phyloP scores from a whole-genome alignment of 2,113 vertebrate species.

The Stigmatopora nigra region DNA sequence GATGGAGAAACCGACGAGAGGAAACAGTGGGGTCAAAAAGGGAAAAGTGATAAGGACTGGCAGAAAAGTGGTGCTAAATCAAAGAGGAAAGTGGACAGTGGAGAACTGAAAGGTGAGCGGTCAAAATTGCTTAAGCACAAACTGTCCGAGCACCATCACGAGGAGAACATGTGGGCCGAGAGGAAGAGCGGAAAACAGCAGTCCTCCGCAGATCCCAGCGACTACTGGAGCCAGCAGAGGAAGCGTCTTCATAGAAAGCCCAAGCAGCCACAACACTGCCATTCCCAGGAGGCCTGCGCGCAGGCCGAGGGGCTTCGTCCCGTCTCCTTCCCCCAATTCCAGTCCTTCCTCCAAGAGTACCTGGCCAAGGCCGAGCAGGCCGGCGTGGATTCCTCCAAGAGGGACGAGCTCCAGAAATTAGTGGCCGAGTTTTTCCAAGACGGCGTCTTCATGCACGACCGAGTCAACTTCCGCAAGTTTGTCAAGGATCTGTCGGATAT shows the following conservation, averaged over 20 bases:
- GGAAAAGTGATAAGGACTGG: slow-evolving; percentile 8
- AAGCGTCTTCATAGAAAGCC: slow-evolving; percentile 56
- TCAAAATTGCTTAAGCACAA: slow-evolving; percentile 15
- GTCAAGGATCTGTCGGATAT: slow-evolving; percentile 81
- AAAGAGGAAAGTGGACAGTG: slow-evolving; percentile 6
- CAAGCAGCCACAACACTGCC: slow-evolving; percentile 63
- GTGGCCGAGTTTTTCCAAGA: slow-evolving; percentile 69
- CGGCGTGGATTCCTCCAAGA: slow-evolving; percentile 36
- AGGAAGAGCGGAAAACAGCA: slow-evolving; percentile 19
- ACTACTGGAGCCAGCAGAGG: slow-evolving; percentile 57
- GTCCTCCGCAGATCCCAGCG: slow-evolving; percentile 27
- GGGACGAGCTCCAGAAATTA: slow-evolving; percentile 54
- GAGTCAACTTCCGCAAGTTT: slow-evolving; percentile 78
- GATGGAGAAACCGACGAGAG: background rate
- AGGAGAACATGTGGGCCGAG: slow-evolving; percentile 29
- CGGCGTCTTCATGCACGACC: slow-evolving; percentile 76
- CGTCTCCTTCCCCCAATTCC: slow-evolving; percentile 68
- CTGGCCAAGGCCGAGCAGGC: slow-evolving; percentile 53
- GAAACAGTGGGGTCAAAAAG: background rate
- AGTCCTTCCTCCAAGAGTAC: slow-evolving; percentile 70
- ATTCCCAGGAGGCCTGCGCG: slow-evolving; percentile 70
- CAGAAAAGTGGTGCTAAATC: slow-evolving; percentile 10
- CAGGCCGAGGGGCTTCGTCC: slow-evolving; percentile 72
- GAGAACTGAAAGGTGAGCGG: slow-evolving; percentile 32
- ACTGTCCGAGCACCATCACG: slow-evolving; percentile 3